phyloP scores from a whole-genome alignment of 2,888 invertebrate species.

The Peribatodes rhomboidaria region DNA sequence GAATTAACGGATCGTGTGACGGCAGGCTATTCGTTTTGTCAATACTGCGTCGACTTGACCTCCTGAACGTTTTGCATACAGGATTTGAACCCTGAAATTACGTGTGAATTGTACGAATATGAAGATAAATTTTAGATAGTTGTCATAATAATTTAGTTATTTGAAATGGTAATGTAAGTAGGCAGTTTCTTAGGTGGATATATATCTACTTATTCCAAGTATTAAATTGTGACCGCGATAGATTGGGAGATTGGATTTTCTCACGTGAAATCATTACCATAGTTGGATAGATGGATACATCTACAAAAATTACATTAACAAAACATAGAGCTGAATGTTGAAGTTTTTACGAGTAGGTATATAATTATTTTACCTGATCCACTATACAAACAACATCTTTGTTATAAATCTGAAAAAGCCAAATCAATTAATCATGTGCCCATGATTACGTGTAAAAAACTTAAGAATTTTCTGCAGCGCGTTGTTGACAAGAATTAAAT shows the following conservation, averaged over 20 bases:
- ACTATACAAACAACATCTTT: constrained; percentile 72
- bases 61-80: constrained; percentile 58
- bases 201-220: no score
- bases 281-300: no score
- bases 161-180: constrained; percentile 12
- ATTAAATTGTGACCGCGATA: constrained; percentile 27
- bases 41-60: constrained; percentile 52
- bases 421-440: constrained; percentile 11
- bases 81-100: constrained; percentile 66
- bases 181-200: constrained; percentile 1
- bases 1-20: constrained; percentile 75
- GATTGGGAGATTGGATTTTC: constrained; percentile 9
- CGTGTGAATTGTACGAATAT: constrained; percentile 27
- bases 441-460: neutral
- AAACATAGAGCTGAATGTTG: neutral
- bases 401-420: constrained; percentile 70
- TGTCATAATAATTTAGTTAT: constrained; percentile 20
- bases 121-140: constrained; percentile 25
- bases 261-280: constrained; percentile 27
- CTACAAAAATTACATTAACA: neutral
- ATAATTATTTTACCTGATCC: constrained; percentile 63
- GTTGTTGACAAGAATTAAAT: constrained; percentile 3
- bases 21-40: constrained; percentile 55
- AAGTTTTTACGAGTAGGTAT: neutral
- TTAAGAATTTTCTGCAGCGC: neutral